A percentile compares a stretch with the other conserved stretches of the same genome.
These are phyloP conservation scores for Invenusta paracnida DNA, from an alignment of 2,888 invertebrate species.

Conservation along the genomic window DNA sequence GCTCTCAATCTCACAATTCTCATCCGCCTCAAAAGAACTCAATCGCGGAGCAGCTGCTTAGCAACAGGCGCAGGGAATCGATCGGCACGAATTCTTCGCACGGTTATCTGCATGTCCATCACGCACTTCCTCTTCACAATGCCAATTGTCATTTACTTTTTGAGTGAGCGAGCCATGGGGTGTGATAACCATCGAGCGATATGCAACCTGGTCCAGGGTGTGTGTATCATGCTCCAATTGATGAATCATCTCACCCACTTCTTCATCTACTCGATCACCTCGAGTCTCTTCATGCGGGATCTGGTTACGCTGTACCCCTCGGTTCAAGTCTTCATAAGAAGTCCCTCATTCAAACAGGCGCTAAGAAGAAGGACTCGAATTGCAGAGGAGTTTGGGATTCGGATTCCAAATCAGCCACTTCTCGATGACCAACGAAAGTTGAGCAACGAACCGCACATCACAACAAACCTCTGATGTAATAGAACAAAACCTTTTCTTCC, in stretches of 20 bases:
- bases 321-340: background rate
- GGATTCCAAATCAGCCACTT: too few relatives aligned
- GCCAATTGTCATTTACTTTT: slow-evolving; percentile 42
- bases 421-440: too few relatives aligned
- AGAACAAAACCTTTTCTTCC: too few relatives aligned
- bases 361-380: background rate
- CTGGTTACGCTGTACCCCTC: slow-evolving; percentile 29
- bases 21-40: slow-evolving; percentile 14
- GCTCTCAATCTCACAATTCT: slow-evolving; percentile 34
- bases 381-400: slow-evolving; percentile 18
- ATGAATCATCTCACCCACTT: slow-evolving; percentile 42
- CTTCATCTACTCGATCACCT: slow-evolving; percentile 42
- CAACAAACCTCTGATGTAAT: too few relatives aligned
- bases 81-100: slow-evolving; percentile 35
- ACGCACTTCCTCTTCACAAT: slow-evolving; percentile 41
- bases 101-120: slow-evolving; percentile 40
- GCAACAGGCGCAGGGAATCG: background rate
- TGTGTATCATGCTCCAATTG: slow-evolving; percentile 39
- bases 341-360: background rate
- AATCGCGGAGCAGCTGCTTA: background rate
- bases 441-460: too few relatives aligned
- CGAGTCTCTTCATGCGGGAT: slow-evolving; percentile 42
- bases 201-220: slow-evolving; percentile 28
- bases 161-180: background rate
- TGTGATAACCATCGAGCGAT: slow-evolving; percentile 27